Conservation (phyloP, 2,113 vertebrate species). For the Tragelaphus scriptus region DNA sequence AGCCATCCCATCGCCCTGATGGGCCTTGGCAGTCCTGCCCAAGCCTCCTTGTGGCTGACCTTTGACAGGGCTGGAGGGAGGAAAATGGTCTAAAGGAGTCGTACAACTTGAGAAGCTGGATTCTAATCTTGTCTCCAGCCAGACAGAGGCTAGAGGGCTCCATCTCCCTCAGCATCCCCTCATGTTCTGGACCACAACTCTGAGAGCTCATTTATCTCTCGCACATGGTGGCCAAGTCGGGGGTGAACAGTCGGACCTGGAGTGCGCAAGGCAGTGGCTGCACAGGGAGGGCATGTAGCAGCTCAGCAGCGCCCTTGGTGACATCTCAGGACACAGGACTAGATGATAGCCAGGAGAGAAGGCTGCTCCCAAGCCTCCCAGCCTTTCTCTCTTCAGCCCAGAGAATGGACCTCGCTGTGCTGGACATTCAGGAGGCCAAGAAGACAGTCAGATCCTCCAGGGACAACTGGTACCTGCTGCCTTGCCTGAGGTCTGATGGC, state of each 20-base stretch:
- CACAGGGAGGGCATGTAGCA: background rate
- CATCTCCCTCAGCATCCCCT: background rate
- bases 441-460: background rate
- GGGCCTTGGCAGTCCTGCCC: background rate
- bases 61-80: background rate
- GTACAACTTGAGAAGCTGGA: background rate
- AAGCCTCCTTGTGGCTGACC: background rate
- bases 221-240: background rate
- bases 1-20: background rate
- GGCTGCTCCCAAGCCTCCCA: background rate
- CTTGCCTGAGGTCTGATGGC: background rate
- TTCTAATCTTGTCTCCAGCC: background rate
- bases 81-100: background rate
- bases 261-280: too few species aligned
- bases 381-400: background rate
- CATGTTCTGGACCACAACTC: background rate
- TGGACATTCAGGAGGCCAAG: background rate
- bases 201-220: background rate
- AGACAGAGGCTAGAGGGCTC: background rate
- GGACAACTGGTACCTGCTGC: background rate
- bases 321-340: background rate
- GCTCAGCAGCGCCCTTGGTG: background rate
- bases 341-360: background rate
- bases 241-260: too few species aligned
- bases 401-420: background rate